phyloP scores from a whole-genome alignment of 2,113 vertebrate species.

The Cacatua alba region DNA sequence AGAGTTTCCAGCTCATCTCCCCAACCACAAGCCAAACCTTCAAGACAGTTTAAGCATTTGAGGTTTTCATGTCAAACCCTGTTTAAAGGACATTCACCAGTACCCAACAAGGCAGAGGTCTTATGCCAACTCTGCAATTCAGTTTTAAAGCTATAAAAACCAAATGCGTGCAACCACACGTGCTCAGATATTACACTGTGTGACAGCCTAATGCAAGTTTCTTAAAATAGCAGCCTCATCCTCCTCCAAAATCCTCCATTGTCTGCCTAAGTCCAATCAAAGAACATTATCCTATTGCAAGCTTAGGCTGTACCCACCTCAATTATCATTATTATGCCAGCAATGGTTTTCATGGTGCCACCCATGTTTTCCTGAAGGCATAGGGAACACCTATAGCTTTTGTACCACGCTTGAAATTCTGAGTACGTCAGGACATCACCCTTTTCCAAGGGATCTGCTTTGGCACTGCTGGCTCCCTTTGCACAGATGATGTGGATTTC shows the following conservation, averaged over 20 bases:
- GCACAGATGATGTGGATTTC: background rate
- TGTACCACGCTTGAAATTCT: background rate
- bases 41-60: background rate
- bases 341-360: background rate
- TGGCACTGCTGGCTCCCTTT: background rate
- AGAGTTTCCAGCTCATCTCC: background rate
- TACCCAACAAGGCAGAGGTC: background rate
- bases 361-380: background rate
- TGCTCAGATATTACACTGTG: background rate
- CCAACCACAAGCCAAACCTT: background rate
- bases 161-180: background rate
- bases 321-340: background rate
- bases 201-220: background rate
- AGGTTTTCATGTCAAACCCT: background rate
- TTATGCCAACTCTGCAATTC: background rate
- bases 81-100: background rate
- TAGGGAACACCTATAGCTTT: background rate
- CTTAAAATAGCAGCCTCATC: constrained; percentile 27
- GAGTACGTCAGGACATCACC: background rate
- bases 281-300: constrained; percentile 40
- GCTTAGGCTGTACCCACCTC: background rate
- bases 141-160: background rate
- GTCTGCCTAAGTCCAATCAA: constrained; percentile 41
- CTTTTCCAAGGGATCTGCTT: background rate
- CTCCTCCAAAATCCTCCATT: constrained; percentile 36